A percentile compares a stretch with the other conserved stretches of the same genome.
Evolutionary conservation across 2,113 vertebrate genomes (phyloP).

Genomic region (Pluvianellus socialis): DNA sequence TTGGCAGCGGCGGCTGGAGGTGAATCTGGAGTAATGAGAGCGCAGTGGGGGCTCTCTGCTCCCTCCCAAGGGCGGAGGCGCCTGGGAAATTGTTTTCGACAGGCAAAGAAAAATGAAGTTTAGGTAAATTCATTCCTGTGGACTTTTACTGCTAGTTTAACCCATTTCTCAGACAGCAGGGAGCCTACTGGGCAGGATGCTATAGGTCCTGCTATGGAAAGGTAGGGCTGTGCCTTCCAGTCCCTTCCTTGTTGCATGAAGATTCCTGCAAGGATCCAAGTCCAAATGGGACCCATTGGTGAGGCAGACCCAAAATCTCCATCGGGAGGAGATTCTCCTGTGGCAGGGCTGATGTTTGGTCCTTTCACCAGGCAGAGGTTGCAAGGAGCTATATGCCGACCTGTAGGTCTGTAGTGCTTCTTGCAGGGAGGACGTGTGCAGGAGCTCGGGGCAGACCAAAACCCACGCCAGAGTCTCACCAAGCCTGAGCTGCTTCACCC

Average conservation of each 20-base stretch:
- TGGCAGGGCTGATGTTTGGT: fast-evolving
- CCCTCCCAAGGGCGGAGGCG: not conserved
- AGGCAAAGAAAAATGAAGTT: not conserved
- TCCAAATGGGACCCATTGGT: not conserved
- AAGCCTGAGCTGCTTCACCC: not conserved
- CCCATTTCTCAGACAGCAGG: not conserved
- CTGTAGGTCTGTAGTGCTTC: not conserved
- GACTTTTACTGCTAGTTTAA: not conserved
- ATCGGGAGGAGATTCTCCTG: not conserved
- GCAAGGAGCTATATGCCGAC: not conserved
- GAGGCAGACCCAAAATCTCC: not conserved
- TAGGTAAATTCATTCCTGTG: not conserved
- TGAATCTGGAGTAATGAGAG: slow-evolving; percentile 21
- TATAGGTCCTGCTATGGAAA: not conserved
- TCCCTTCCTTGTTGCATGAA: not conserved
- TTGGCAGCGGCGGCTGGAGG: not conserved
- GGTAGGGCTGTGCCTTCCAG: not conserved
- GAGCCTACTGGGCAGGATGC: not conserved
- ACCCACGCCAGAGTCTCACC: fast-evolving
- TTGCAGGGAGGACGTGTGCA: not conserved
- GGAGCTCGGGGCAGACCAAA: not conserved
- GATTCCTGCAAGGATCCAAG: not conserved
- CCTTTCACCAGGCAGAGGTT: not conserved
- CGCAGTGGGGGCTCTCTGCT: not conserved
- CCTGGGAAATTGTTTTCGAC: not conserved